Conservation (phyloP, 2,797 vertebrate genomes). For the Mus spretus region DNA sequence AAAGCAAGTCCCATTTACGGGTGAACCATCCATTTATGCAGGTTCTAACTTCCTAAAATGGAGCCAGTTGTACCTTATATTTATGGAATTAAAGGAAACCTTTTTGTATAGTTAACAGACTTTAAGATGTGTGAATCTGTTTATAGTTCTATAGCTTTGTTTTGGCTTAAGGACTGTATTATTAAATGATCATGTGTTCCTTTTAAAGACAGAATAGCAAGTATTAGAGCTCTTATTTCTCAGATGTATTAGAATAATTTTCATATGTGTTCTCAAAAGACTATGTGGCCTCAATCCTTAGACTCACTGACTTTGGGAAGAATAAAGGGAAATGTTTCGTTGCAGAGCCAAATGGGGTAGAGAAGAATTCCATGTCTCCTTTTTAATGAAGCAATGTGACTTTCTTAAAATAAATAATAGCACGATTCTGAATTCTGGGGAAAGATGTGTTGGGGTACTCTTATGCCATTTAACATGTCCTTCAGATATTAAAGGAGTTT, state of each 20-base stretch:
- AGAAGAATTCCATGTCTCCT: slow-evolving; percentile 67
- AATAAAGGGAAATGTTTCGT: slow-evolving; percentile 58
- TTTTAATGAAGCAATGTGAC: slow-evolving; percentile 54
- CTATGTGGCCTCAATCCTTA: slow-evolving; percentile 28
- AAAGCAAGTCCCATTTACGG: slow-evolving; percentile 30
- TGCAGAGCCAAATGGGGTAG: slow-evolving; percentile 25
- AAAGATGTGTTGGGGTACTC: slow-evolving; percentile 46
- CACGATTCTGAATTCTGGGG: slow-evolving; percentile 56
- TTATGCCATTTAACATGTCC: slow-evolving; percentile 57
- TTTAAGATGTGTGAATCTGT: slow-evolving; percentile 60
- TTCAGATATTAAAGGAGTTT: slow-evolving; percentile 71
- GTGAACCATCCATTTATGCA: slow-evolving; percentile 32
- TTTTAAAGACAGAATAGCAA: slow-evolving; percentile 17
- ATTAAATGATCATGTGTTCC: slow-evolving; percentile 31
- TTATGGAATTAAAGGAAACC: slow-evolving; percentile 46
- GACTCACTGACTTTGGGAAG: slow-evolving; percentile 56
- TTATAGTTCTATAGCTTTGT: slow-evolving; percentile 45
- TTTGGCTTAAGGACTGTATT: slow-evolving; percentile 42
- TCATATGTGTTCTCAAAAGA: slow-evolving; percentile 62
- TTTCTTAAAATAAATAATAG: slow-evolving; percentile 66
- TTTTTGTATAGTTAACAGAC: slow-evolving; percentile 45
- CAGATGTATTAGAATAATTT: slow-evolving; percentile 32
- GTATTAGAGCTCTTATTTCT: slow-evolving; percentile 56
- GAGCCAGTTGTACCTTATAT: slow-evolving; percentile 48
- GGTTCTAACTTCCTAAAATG: slow-evolving; percentile 54